Evolutionary conservation across 2,888 invertebrate genomes (phyloP).

Genomic region (Eumacrocentrus americanus): DNA sequence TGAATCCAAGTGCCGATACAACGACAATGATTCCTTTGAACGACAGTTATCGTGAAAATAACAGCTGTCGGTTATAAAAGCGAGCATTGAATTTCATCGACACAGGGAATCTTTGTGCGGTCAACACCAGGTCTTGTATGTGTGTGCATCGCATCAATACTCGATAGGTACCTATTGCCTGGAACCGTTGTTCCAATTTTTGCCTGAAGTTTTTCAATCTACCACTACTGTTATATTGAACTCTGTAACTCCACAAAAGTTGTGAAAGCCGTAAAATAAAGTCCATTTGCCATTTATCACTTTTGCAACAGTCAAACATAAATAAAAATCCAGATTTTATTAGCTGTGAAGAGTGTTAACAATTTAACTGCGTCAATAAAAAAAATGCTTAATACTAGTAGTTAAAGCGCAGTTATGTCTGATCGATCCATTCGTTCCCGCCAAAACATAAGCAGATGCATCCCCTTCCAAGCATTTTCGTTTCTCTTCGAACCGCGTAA

Average conservation of each 20-base stretch:
- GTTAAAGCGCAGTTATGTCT: too few relatives aligned
- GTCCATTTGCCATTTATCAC: not conserved
- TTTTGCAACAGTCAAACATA: not conserved
- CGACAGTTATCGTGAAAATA: constrained; percentile 41
- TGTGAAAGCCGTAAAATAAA: not conserved
- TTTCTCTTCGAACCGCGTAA: constrained; percentile 28
- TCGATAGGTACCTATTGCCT: too few relatives aligned
- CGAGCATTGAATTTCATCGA: constrained; percentile 30
- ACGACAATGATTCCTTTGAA: constrained; percentile 41
- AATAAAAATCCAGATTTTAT: not conserved
- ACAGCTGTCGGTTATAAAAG: constrained; percentile 42
- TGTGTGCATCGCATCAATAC: too few relatives aligned
- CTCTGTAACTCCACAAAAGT: constrained; percentile 18
- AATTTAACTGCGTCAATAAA: too few relatives aligned
- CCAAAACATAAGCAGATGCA: constrained; percentile 36
- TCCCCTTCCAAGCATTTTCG: constrained; percentile 23
- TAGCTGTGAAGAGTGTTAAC: not conserved
- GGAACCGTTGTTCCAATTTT: too few relatives aligned
- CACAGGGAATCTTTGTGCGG: constrained; percentile 34
- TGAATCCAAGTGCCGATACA: too few relatives aligned
- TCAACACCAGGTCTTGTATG: too few relatives aligned
- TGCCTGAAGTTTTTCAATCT: too few relatives aligned
- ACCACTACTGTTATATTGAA: too few relatives aligned
- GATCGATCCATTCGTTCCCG: too few relatives aligned
- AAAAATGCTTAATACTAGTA: too few relatives aligned